Percentiles rank a stretch among this genome's conserved stretches.
Evolutionary conservation across 2,888 invertebrate species (phyloP).

Genomic region (Muscina levida): DNA sequence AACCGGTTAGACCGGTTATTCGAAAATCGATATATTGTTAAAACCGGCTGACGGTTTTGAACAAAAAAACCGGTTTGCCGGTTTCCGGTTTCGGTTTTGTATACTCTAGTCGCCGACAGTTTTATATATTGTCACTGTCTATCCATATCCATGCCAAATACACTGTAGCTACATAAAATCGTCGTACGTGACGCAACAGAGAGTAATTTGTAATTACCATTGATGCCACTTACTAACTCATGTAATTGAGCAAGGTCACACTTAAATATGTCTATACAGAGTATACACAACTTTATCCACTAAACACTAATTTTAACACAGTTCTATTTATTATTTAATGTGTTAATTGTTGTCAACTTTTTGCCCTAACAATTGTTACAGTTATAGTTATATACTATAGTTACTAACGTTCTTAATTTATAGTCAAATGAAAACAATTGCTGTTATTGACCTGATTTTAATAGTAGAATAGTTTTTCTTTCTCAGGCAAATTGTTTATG

Average conservation of each 20-base stretch:
- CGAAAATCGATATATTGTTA: too few relatives aligned
- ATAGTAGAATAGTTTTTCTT: too few relatives aligned
- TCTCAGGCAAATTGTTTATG: too few relatives aligned
- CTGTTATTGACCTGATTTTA: constrained; percentile 43
- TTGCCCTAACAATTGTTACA: background rate
- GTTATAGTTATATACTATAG: background rate
- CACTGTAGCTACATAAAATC: background rate
- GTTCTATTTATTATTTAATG: constrained; percentile 75
- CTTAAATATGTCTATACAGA: constrained; percentile 10
- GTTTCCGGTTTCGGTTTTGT: too few relatives aligned
- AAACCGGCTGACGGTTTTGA: too few relatives aligned
- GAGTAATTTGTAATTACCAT: constrained; percentile 13
- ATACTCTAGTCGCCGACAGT: too few relatives aligned
- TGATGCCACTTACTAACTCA: background rate
- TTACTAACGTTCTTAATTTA: background rate
- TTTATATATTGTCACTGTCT: too few relatives aligned
- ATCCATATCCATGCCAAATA: too few relatives aligned
- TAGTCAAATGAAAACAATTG: constrained; percentile 38
- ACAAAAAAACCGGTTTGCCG: too few relatives aligned
- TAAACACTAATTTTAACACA: constrained; percentile 54
- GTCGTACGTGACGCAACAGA: background rate
- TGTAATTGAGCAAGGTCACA: constrained; percentile 38
- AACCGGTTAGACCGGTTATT: too few relatives aligned
- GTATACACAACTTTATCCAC: too few relatives aligned
- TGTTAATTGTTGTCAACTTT: constrained; percentile 74